Evolutionary conservation across 2,888 invertebrate genomes (phyloP).

Genomic region (Caprella mutica): DNA sequence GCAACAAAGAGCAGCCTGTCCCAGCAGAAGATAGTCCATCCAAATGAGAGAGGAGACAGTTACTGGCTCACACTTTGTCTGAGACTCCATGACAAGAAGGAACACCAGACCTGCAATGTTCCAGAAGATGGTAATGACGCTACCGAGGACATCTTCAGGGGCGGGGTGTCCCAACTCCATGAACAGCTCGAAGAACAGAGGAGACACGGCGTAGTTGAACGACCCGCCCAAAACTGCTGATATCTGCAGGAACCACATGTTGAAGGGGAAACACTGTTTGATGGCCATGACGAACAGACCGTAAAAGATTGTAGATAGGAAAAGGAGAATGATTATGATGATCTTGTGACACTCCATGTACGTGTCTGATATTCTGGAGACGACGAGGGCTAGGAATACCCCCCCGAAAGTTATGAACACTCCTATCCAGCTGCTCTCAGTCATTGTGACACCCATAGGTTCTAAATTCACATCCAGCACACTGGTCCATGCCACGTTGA

Average conservation of each 20-base stretch:
- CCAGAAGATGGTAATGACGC: conserved; percentile 30
- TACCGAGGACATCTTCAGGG: conserved; percentile 33
- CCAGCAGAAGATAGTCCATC: conserved; percentile 29
- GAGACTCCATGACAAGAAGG: conserved; percentile 23
- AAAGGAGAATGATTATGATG: conserved; percentile 21
- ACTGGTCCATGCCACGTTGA: conserved; percentile 34
- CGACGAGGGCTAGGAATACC: conserved; percentile 19
- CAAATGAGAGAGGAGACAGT: conserved; percentile 7
- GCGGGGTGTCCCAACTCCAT: conserved; percentile 33
- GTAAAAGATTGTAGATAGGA: conserved; percentile 17
- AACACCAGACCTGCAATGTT: conserved; percentile 30
- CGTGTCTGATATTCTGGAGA: conserved; percentile 22
- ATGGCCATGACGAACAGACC: conserved; percentile 25
- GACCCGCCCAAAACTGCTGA: conserved; percentile 26
- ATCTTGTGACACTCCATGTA: conserved; percentile 29
- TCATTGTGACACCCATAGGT: conserved; percentile 21
- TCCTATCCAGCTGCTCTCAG: conserved; percentile 29
- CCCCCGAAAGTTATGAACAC: conserved; percentile 27
- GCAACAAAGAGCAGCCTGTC: conserved; percentile 23
- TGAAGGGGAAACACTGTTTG: conserved; percentile 24
- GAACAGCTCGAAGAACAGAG: conserved; percentile 34
- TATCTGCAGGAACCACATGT: conserved; percentile 20
- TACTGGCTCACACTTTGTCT: conserved; percentile 5
- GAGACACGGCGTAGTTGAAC: conserved; percentile 33
- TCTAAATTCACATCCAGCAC: conserved; percentile 29